Conservation (phyloP, 2,113 vertebrate genomes). For the Sporophila hypoxantha region DNA sequence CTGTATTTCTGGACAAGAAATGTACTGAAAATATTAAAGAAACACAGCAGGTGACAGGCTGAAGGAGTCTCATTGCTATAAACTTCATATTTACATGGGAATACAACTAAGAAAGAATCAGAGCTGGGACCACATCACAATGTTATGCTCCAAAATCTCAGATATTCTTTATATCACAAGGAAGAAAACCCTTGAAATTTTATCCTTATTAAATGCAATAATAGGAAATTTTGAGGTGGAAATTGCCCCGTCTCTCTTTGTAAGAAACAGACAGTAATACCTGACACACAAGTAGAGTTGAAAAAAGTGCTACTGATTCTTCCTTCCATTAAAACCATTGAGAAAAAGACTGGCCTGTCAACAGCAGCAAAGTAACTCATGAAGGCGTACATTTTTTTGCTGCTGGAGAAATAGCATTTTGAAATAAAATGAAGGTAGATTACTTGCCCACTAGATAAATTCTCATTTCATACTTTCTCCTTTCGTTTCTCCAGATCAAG, state of each 20-base stretch:
- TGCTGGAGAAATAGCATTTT: neutral
- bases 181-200: neutral
- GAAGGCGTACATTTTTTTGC: neutral
- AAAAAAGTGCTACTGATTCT: neutral
- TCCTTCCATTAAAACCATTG: neutral
- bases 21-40: neutral
- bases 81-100: neutral
- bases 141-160: neutral
- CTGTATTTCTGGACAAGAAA: neutral
- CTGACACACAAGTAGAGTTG: neutral
- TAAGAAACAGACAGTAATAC: neutral
- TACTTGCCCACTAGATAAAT: neutral
- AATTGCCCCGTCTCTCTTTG: accelerated
- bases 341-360: neutral
- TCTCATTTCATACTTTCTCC: neutral
- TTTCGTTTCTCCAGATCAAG: neutral
- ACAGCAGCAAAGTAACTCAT: neutral
- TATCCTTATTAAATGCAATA: neutral
- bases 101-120: neutral
- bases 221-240: neutral
- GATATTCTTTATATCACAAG: neutral
- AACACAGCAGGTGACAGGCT: neutral
- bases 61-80: neutral
- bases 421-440: neutral
- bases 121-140: neutral